Evolutionary conservation across 1,140 invertebrate species (phyloP).

Genomic region (Drosophila prosaltans): DNA sequence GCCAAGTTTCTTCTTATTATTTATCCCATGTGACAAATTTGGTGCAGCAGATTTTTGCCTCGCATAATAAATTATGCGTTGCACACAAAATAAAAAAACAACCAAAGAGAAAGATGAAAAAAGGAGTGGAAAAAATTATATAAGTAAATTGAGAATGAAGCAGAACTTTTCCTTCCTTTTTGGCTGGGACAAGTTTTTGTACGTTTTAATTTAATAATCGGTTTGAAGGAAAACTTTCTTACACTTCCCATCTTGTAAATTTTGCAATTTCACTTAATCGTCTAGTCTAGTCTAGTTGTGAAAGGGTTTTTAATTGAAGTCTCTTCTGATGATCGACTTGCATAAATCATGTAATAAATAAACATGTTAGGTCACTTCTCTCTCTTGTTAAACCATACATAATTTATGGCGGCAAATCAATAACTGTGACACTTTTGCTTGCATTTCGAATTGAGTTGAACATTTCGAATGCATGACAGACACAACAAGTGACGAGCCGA

Average conservation of each 20-base stretch:
- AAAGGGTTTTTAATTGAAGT: constrained; percentile 41
- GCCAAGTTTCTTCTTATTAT: constrained; percentile 66
- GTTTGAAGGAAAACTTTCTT: constrained; percentile 49
- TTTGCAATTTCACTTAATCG: constrained; percentile 63
- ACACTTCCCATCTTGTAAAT: constrained; percentile 33
- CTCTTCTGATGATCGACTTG: constrained; percentile 28
- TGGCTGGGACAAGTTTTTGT: constrained; percentile 55
- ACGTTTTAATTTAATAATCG: constrained; percentile 80
- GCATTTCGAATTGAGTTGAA: constrained; percentile 52
- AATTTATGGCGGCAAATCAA: constrained; percentile 72
- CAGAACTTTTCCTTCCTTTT: constrained; percentile 43
- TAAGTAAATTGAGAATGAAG: constrained; percentile 29
- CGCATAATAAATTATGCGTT: constrained; percentile 69
- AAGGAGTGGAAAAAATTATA: constrained; percentile 6
- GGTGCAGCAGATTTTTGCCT: constrained; percentile 70
- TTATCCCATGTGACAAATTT: constrained; percentile 82
- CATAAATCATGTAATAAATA: constrained; percentile 72
- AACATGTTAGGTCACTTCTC: constrained; percentile 54
- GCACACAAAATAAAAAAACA: constrained; percentile 33
- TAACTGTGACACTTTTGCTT: constrained; percentile 68
- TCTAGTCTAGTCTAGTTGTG: neutral
- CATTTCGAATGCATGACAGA: constrained; percentile 66
- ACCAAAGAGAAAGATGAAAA: constrained; percentile 21
- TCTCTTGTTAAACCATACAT: constrained; percentile 58
- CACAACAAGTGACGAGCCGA: constrained; percentile 40